phyloP scores from a whole-genome alignment of 1,140 invertebrate species.

The Zaprionus lachaisei region DNA sequence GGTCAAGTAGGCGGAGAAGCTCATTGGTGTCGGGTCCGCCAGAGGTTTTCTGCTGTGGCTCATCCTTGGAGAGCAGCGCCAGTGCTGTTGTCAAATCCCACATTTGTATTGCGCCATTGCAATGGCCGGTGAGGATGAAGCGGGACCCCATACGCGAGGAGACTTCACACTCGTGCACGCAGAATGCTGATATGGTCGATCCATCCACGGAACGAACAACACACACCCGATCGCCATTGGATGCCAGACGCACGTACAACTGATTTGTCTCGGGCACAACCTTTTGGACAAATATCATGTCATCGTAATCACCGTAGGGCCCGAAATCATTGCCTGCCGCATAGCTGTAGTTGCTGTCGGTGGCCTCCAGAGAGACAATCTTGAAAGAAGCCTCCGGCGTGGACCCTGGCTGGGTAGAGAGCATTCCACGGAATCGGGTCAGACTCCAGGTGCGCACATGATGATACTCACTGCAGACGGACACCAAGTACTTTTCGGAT shows the following conservation, averaged over 20 bases:
- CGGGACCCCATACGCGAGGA: conserved; percentile 95
- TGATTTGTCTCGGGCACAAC: conserved; percentile 98
- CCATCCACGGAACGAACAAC: conserved; percentile 97
- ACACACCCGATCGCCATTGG: conserved; percentile 97
- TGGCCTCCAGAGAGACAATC: conserved; percentile 87
- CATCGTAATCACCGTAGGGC: conserved; percentile 98
- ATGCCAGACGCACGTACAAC: conserved; percentile 96
- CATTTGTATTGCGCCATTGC: conserved; percentile 98
- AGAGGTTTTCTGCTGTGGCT: conserved; percentile 87
- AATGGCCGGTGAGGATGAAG: conserved; percentile 97
- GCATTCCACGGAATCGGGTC: conserved; percentile 97
- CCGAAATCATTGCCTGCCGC: conserved; percentile 93
- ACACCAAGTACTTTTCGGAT: conserved; percentile 98
- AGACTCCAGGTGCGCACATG: conserved; percentile 99
- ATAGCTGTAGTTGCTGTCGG: conserved; percentile 91
- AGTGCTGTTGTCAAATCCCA: conserved; percentile 99
- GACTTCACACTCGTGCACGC: conserved; percentile 98
- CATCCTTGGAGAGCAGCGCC: conserved; percentile 90
- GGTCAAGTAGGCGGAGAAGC: conserved; percentile 94
- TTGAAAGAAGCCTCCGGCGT: conserved; percentile 98
- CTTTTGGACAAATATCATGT: conserved; percentile 99
- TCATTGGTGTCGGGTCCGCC: conserved; percentile 96
- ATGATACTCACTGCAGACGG: conserved; percentile 98
- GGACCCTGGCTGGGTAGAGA: conserved; percentile 98
- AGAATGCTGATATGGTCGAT: conserved; percentile 97